Percentiles rank a stretch among this genome's conserved stretches.
These are phyloP conservation scores for Carassius carassius DNA, from an alignment of 2,113 vertebrate genomes.

Conservation along the genomic window DNA sequence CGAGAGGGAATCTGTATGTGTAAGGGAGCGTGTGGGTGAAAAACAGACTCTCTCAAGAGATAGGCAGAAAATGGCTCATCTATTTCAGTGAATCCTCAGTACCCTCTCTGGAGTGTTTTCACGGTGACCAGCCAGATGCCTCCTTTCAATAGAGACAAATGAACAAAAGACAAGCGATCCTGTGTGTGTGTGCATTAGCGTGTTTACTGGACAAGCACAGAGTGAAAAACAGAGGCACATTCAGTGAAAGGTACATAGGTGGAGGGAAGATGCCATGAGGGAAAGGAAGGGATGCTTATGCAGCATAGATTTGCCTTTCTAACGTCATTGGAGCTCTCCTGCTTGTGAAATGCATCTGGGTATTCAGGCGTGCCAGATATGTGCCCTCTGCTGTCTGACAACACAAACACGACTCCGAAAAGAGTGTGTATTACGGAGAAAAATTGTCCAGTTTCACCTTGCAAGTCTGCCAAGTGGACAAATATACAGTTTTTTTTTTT, in stretches of 20 bases:
- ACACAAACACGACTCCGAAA: conserved; percentile 11
- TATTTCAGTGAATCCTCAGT: conserved; percentile 50
- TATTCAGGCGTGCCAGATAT: conserved; percentile 7
- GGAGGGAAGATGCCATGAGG: neutral
- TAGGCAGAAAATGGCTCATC: conserved; percentile 43
- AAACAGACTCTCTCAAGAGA: conserved; percentile 20
- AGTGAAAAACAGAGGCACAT: neutral
- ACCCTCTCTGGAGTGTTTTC: conserved; percentile 38
- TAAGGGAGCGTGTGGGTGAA: neutral
- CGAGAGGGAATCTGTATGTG: neutral
- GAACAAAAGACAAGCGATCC: conserved; percentile 20
- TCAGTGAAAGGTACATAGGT: conserved; percentile 12
- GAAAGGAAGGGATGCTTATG: conserved; percentile 27
- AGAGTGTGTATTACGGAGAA: conserved; percentile 25
- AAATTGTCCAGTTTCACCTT: conserved; percentile 42
- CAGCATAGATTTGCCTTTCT: conserved; percentile 37
- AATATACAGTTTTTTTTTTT: conserved; percentile 30
- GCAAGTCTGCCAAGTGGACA: conserved; percentile 42
- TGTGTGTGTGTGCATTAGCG: conserved; percentile 16
- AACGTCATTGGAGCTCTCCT: conserved; percentile 28
- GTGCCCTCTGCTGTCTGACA: conserved; percentile 47
- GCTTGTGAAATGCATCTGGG: conserved; percentile 28
- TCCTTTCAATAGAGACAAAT: conserved; percentile 54
- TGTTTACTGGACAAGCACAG: conserved; percentile 25
- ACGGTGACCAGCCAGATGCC: conserved; percentile 25